Base-by-base conservation (phyloP, 2,113 vertebrate genomes). In the Ovis aries region DNA sequence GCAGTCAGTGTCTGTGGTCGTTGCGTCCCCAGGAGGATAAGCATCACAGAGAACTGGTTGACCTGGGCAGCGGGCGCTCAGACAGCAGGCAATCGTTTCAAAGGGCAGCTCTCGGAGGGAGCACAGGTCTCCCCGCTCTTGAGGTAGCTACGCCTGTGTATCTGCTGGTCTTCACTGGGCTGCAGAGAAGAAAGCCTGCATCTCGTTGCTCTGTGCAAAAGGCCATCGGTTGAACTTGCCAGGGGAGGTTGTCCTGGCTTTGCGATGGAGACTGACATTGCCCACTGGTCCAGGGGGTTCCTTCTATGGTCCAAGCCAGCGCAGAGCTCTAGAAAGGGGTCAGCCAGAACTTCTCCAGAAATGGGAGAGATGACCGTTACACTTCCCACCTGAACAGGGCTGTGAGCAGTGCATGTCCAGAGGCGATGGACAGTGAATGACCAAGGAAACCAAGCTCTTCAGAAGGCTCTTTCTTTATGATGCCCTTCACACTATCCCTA, bases 391-490 rank as follows among this genome's bases (percentile, higher is more conserved):
- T 53, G 29, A 45, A 12, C 7, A 3, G 29, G 13, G 43, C 3
- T 52, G 9, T 23, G n/a, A 43, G 33, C 8, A n/a, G 0, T 29
- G 12, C 21, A 0, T 6, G 3, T 16, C 40, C 33, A 8, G 43
- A 43, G 31, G 3, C 1, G 2, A 31, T 0, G 8, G 19, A 21
- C 7, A 4, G 4, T 1, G 1, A 15, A 12, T 0, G 1, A 21
- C 2, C 27, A 14, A n/a, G 14, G 19, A 4, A 15, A n/a, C 8
- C 0, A 10, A 25, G 2, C 6, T 50, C 33, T 50, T 27, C 33
- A 33, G 36, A 48, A 50, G 1, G 1, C 7, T 67, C 23, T 33
- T 55, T 2, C 10, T 23, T 25, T 23, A 11, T 11, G 31, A 77
- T 15, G 12, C 19, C 33, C 21, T 13, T 52, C 17, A 55, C 12